Conservation (phyloP, 2,888 invertebrate genomes). For the Eupithecia vulgata region DNA sequence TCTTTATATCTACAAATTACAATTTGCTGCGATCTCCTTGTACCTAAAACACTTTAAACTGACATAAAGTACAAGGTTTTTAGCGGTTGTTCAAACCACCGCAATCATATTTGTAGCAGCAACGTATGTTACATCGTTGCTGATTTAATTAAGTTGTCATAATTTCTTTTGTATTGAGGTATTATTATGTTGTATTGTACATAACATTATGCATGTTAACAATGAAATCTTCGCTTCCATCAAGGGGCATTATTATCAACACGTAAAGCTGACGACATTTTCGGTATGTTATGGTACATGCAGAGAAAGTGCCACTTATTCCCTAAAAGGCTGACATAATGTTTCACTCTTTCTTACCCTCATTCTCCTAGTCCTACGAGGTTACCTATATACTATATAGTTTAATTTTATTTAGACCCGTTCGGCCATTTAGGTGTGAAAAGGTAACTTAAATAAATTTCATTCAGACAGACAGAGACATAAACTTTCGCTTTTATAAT, state of each 20-base stretch:
- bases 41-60: not conserved
- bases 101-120: not conserved
- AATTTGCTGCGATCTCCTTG: not conserved
- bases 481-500: not conserved
- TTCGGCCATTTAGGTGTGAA: no score
- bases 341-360: no score
- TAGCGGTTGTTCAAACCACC: not conserved
- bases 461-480: no score
- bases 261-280: not conserved
- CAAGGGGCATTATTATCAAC: not conserved
- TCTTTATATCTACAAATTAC: not conserved
- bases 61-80: not conserved
- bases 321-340: no score
- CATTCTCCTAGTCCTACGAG: no score
- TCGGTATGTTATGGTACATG: no score
- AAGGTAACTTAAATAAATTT: no score
- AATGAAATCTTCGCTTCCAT: not conserved
- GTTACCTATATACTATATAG: no score
- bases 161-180: not conserved
- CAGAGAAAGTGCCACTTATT: no score
- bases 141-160: constrained; percentile 2
- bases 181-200: not conserved
- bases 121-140: not conserved
- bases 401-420: no score
- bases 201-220: not conserved